Conservation (phyloP, 2,797 vertebrate genomes). For the Cottoperca gobio region DNA sequence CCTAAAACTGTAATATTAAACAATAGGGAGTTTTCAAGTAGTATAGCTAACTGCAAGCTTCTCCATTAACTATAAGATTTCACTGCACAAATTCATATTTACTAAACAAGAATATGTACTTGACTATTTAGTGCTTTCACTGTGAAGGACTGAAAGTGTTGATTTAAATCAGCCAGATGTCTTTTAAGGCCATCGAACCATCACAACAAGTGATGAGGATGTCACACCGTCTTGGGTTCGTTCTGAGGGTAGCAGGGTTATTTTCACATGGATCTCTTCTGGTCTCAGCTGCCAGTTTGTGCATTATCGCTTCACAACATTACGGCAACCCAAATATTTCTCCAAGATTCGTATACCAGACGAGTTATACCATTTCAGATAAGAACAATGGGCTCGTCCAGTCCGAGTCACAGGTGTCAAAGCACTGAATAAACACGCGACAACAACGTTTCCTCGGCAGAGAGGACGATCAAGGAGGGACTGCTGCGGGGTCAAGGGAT, state of each 20-base stretch:
- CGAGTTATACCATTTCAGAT: conserved; percentile 64
- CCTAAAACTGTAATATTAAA: neutral
- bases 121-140: neutral
- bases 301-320: conserved; percentile 54
- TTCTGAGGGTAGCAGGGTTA: conserved; percentile 42
- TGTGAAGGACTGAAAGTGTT: neutral
- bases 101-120: neutral
- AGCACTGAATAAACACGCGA: conserved; percentile 78
- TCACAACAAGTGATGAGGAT: conserved; percentile 22
- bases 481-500: conserved; percentile 57
- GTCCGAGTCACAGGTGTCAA: conserved; percentile 74
- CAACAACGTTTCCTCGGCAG: conserved; percentile 63
- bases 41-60: neutral
- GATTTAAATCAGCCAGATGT: neutral
- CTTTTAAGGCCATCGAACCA: conserved; percentile 14
- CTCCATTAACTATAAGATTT: neutral
- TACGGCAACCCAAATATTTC: conserved; percentile 71
- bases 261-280: conserved; percentile 58
- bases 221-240: conserved; percentile 19
- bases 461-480: conserved; percentile 40
- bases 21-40: accelerated
- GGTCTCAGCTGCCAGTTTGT: conserved; percentile 47
- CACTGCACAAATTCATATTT: neutral
- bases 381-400: conserved; percentile 71
- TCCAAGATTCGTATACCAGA: conserved; percentile 54